These are phyloP conservation scores for Etia nguti DNA, from an alignment of 2,113 vertebrate genomes.

Conservation along the genomic window DNA sequence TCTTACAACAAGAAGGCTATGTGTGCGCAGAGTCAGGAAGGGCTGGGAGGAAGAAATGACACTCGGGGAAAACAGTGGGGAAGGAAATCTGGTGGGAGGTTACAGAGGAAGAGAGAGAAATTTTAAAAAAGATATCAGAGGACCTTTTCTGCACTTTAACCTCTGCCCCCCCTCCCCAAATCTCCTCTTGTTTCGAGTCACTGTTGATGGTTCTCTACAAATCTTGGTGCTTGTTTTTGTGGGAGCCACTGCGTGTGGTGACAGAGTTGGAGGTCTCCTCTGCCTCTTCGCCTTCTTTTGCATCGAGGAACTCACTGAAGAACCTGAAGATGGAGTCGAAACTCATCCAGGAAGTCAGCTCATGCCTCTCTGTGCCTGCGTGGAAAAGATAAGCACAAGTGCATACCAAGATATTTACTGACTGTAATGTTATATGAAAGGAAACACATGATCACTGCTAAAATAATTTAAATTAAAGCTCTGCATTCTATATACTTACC, in stretches of 20 bases:
- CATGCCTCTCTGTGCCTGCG: conserved; percentile 93
- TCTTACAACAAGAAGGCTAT: conserved; percentile 78
- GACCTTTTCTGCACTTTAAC: conserved; percentile 4
- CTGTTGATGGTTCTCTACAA: conserved; percentile 67
- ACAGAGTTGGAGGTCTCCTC: conserved; percentile 74
- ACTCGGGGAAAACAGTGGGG: neutral
- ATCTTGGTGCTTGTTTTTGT: conserved; percentile 87
- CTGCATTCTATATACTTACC: neutral
- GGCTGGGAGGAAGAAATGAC: conserved; percentile 36
- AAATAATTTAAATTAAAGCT: neutral
- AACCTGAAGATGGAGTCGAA: conserved; percentile 91
- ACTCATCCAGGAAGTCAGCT: conserved; percentile 94
- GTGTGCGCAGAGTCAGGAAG: conserved; percentile 17
- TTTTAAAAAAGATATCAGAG: neutral
- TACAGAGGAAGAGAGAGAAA: conserved; percentile 14
- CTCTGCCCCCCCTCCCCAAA: neutral
- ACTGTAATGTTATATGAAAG: neutral
- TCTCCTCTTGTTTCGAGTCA: neutral
- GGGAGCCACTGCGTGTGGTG: conserved; percentile 85
- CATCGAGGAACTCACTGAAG: conserved; percentile 79
- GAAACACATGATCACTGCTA: neutral
- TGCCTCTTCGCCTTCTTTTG: conserved; percentile 73
- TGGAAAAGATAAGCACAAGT: neutral
- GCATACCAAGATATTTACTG: neutral
- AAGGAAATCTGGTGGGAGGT: conserved; percentile 15